Evolutionary conservation across 2,888 invertebrate genomes (phyloP).

Genomic region (Branchipolynoe longqiensis): DNA sequence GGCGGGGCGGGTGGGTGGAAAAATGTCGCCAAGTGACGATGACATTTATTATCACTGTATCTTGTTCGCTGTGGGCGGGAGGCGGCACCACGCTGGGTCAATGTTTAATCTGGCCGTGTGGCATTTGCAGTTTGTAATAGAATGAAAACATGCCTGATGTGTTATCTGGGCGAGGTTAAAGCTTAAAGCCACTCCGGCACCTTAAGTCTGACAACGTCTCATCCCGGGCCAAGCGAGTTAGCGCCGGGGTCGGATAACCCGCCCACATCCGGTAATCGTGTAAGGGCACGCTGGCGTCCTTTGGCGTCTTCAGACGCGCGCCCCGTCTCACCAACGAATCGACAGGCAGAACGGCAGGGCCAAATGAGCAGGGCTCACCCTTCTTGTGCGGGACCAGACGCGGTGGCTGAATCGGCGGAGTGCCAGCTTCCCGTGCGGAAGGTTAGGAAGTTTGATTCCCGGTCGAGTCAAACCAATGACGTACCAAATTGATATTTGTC

Average conservation of each 20-base stretch:
- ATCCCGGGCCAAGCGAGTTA: background rate
- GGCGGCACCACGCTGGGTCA: background rate
- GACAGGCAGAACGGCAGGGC: background rate
- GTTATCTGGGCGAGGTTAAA: background rate
- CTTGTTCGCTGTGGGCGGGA: no score
- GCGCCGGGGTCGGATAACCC: background rate
- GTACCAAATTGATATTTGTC: no score
- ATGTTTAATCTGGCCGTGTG: slow-evolving; percentile 34
- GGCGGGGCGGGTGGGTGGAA: no score
- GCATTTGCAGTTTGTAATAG: slow-evolving; percentile 17
- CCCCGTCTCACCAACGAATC: background rate
- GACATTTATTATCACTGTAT: no score
- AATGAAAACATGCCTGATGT: slow-evolving; percentile 28
- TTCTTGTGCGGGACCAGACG: no score
- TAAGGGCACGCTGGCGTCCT: background rate
- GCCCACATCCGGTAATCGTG: slow-evolving; percentile 2
- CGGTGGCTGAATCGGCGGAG: no score
- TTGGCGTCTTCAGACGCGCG: background rate
- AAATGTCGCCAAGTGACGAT: no score
- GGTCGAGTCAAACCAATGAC: no score
- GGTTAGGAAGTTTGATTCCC: no score
- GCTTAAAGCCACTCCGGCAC: slow-evolving; percentile 7
- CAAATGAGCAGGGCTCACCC: background rate
- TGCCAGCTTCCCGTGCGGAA: no score
- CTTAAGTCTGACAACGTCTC: background rate